Conservation (phyloP, 2,113 vertebrate genomes). For the Condylura cristata region DNA sequence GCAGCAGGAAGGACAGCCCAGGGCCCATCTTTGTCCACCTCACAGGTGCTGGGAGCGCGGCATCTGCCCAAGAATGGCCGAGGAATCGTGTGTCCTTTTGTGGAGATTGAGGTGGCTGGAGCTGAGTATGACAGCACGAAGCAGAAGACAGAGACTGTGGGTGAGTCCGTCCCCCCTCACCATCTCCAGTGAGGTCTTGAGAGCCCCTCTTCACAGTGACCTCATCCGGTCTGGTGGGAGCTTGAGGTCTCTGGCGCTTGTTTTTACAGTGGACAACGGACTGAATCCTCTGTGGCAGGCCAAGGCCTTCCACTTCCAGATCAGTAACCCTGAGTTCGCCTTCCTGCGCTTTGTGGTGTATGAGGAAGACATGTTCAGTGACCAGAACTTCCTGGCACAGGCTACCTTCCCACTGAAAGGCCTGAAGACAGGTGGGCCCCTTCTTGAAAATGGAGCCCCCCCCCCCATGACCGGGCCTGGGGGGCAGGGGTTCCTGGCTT, state of each 20-base stretch:
- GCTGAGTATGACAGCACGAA: constrained; percentile 95
- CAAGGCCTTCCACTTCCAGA: constrained; percentile 94
- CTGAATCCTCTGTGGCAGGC: constrained; percentile 95
- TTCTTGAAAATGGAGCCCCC: neutral
- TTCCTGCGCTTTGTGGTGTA: constrained; percentile 98
- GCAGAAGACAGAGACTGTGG: constrained; percentile 96
- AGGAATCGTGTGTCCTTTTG: constrained; percentile 96
- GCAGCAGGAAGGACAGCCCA: neutral
- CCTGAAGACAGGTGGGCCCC: constrained; percentile 92
- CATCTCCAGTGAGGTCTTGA: too few relatives aligned
- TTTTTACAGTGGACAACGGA: constrained; percentile 93
- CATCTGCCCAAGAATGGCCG: constrained; percentile 98
- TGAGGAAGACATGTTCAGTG: constrained; percentile 99
- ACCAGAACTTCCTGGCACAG: constrained; percentile 98
- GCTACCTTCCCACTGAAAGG: constrained; percentile 95
- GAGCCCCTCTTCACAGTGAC: neutral
- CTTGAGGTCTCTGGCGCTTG: constrained; percentile 16
- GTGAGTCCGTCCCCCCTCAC: constrained; percentile 81
- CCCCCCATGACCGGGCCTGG: accelerated
- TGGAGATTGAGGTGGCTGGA: constrained; percentile 97
- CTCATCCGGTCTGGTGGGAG: accelerated
- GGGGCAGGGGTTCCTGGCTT: neutral
- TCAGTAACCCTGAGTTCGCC: constrained; percentile 95
- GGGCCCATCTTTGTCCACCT: neutral
- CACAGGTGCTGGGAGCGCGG: constrained; percentile 95